These are phyloP conservation scores for Isaurus tuberculatus DNA, from an alignment of 92 coral and sea anemone genomes.

Conservation along the genomic window DNA sequence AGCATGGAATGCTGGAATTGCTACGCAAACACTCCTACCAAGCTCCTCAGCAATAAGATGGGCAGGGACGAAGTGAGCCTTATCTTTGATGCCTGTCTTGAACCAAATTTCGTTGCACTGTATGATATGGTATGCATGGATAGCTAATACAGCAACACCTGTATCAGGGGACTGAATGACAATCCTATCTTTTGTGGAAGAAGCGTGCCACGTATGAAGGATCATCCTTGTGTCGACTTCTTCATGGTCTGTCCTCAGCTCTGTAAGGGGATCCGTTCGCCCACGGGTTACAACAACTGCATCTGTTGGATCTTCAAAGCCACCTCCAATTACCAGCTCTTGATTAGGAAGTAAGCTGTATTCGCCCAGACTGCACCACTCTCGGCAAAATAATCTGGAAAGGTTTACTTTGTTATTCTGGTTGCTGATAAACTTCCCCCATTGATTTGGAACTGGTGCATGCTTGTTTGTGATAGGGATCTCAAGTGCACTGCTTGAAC, in stretches of 20 bases:
- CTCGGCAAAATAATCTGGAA: constrained; percentile 56
- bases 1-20: constrained; percentile 65
- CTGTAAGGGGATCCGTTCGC: neutral
- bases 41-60: constrained; percentile 60
- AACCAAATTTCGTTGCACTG: constrained; percentile 67
- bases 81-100: constrained; percentile 68
- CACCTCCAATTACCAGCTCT: constrained; percentile 68
- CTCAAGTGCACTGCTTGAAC: constrained; percentile 59
- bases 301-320: constrained; percentile 65
- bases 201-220: constrained; percentile 57
- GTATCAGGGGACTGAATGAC: constrained; percentile 67
- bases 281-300: constrained; percentile 48
- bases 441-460: constrained; percentile 71
- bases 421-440: constrained; percentile 62
- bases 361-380: constrained; percentile 49
- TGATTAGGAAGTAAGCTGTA: constrained; percentile 57
- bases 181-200: constrained; percentile 49
- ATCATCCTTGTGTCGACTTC: constrained; percentile 64
- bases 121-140: neutral
- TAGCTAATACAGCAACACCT: constrained; percentile 61
- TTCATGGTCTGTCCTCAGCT: constrained; percentile 26
- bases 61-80: constrained; percentile 52
- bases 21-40: constrained; percentile 47
- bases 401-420: constrained; percentile 58
- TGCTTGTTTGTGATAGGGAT: constrained; percentile 50